Evolutionary conservation across 2,113 vertebrate genomes (phyloP), one percentile per base, ranked within the genome.

Genomic region (Oceanodroma tethys): DNA sequence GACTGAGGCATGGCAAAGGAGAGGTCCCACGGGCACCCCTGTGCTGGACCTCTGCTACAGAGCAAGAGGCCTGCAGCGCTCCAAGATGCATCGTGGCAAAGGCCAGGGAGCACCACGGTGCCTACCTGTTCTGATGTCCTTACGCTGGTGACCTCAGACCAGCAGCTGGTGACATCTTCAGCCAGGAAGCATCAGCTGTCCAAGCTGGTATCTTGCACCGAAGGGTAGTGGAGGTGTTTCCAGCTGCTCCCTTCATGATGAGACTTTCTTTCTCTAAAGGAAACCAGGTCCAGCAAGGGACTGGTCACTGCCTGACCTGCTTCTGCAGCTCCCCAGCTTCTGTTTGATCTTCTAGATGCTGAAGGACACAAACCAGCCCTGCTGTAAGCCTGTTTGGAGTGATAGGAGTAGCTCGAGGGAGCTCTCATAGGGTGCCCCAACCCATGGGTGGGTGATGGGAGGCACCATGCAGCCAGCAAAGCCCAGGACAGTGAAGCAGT

Each of bases 71-170:
- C 56, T 82, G 47, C 66, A 91, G 27, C 0, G 0, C 55, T 48
- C 50, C 0, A 0, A 85, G 30, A 45, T 1, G 6, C 58, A 38
- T 5, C 8, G 0, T 3, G 1, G 34, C 19, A 18, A 79, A 82
- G 50, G 23, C 42, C 78, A 59, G 59, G 42, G 36, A 32, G 29
- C 26, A 40, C 38, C 6, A 4, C 0, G 9, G 62, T 72, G 20
- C 12, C 72, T 71, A 8, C 42, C 45, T 74, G 26, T 40, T 47
- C 81, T 80, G 68, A 45, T 32, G 23, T 27, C 70, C 74, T 85
- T 12, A 1, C 2, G 2, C 74, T 63, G 27, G 19, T 48, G 50
- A 42, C 81, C 40, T 68, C 81, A 75, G 58, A 30, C 26, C 14
- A 6, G 63, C 32, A 74, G 32, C 34, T 52, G 20, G 48, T 83